Evolutionary conservation across 30 jellyfish, hydroid and myxozoan species (phyloP).

Genomic region (Calvadosia cruxmelitensis): DNA sequence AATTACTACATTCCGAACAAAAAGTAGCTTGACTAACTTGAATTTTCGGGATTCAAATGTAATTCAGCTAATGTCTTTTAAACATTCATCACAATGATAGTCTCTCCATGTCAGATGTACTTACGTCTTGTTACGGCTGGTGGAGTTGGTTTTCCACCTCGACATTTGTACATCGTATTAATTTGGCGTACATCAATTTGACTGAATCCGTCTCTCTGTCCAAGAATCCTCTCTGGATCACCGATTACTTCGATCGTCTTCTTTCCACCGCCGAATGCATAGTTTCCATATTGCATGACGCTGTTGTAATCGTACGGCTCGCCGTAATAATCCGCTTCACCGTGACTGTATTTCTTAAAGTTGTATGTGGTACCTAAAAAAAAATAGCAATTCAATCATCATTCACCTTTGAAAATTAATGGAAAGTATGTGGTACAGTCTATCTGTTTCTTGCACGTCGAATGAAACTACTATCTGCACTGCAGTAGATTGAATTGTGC

Average conservation of each 20-base stretch:
- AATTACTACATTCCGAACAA: too few species aligned
- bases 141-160: neutral
- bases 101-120: too few species aligned
- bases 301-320: slow-evolving; percentile 48
- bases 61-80: too few species aligned
- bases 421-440: too few species aligned
- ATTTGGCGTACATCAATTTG: slow-evolving; percentile 44
- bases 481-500: too few species aligned
- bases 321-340: slow-evolving; percentile 49
- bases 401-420: too few species aligned
- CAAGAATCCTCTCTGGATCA: slow-evolving; percentile 26
- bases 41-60: too few species aligned
- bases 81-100: too few species aligned
- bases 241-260: slow-evolving; percentile 31
- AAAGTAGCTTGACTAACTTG: too few species aligned
- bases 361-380: slow-evolving; percentile 15
- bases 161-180: slow-evolving; percentile 3
- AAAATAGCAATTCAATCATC: too few species aligned
- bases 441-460: too few species aligned
- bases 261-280: slow-evolving; percentile 41
- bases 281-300: slow-evolving; percentile 56
- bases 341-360: slow-evolving; percentile 54
- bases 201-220: slow-evolving; percentile 63
- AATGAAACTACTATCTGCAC: too few species aligned
- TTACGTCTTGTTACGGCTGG: neutral